Percentiles rank a stretch among this genome's conserved stretches.
Conservation (phyloP, 64 coral and sea anemone species). For the Montipora efflorescens region DNA sequence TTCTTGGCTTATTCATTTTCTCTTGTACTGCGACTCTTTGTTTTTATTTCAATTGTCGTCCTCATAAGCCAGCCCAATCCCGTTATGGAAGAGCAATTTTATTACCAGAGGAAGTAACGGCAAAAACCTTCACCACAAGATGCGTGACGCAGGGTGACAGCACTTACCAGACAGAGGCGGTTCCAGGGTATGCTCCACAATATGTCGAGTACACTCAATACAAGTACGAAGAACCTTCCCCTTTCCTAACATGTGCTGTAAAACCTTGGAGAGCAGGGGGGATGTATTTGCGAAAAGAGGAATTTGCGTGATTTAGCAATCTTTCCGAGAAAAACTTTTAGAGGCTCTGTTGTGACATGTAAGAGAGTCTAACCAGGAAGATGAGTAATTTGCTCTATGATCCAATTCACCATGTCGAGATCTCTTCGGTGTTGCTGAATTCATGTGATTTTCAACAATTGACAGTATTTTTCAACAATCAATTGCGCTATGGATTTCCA, state of each 20-base stretch:
- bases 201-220: conserved; percentile 23
- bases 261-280: conserved; percentile 3
- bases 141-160: not conserved
- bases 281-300: not conserved
- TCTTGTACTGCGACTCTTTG: not conserved
- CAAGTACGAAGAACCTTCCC: conserved; percentile 7
- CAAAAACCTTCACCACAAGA: not conserved
- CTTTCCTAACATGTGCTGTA: not conserved
- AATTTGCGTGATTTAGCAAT: not conserved
- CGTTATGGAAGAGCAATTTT: not conserved
- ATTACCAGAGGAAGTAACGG: not conserved
- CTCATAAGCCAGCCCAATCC: not conserved
- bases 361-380: no score
- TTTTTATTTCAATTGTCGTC: not conserved
- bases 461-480: no score
- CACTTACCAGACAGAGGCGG: not conserved
- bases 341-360: no score
- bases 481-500: no score
- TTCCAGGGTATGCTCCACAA: conserved; percentile 9
- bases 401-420: no score
- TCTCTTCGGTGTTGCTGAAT: no score
- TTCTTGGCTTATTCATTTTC: not conserved
- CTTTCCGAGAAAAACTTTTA: not conserved
- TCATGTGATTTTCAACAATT: no score
- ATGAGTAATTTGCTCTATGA: no score